A percentile compares a stretch with the other conserved stretches of the same genome.
These are phyloP conservation scores for Ictalurus punctatus DNA, from an alignment of 2,113 vertebrate species.

Conservation along the genomic window DNA sequence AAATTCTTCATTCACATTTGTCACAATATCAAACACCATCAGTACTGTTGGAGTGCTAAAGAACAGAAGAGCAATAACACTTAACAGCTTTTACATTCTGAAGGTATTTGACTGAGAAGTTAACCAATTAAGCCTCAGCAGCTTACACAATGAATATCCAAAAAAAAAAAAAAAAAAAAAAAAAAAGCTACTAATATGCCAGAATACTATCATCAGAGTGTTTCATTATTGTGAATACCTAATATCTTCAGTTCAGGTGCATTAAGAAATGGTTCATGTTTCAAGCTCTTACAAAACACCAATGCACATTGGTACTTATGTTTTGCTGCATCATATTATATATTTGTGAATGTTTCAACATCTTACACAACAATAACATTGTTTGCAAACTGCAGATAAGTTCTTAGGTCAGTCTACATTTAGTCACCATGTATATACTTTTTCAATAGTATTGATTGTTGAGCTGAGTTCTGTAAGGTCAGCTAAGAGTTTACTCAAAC, in stretches of 20 bases:
- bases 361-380: not conserved
- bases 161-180: not conserved
- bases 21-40: not conserved
- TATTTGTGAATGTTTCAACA: not conserved
- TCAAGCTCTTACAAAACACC: not conserved
- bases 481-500: not conserved
- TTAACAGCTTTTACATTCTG: not conserved
- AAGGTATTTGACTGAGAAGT: not conserved
- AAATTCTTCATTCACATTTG: not conserved
- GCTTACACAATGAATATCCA: not conserved
- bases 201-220: not conserved
- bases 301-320: not conserved
- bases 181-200: not conserved
- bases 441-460: conserved; percentile 27
- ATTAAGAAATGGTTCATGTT: not conserved
- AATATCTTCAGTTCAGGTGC: not conserved
- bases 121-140: not conserved
- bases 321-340: not conserved
- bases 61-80: not conserved
- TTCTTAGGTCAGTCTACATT: not conserved
- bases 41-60: not conserved
- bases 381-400: not conserved
- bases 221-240: not conserved
- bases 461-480: not conserved
- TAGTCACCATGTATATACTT: not conserved